Base-by-base conservation (phyloP, 1,140 invertebrate species). In the Bombus sylvicola region DNA sequence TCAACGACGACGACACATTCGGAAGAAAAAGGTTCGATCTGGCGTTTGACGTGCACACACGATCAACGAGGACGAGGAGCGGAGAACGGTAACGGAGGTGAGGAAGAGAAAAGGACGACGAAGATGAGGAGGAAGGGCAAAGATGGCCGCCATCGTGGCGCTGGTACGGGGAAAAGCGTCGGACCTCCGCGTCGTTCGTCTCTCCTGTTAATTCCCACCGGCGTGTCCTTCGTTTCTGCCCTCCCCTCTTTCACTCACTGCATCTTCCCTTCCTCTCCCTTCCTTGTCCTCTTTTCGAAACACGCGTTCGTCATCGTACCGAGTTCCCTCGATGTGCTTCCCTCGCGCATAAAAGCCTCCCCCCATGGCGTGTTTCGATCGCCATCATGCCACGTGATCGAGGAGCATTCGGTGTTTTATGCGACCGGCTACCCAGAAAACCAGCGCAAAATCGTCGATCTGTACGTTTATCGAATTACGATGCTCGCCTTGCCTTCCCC, bases 401-500 rank as follows among this genome's bases (percentile, higher is more conserved):
- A 37, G 28, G 41, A 86, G 31, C 76, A 84, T 90, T 82, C 83
- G 81, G 76, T 88, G 83, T 89, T 91, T 89, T 87, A 83, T 87
- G 68, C 76, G 79, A 69, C 34, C 87, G 87, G 37, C 71, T 91
- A 91, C 86, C 81, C 91, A 91, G 90, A 91, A 91, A 92, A 91
- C 85, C 88, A 78, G n/a, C 82, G 87, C 90, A 90, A 91, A 92
- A 92, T 92, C 91, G 64, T 47, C 87, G 82, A 90, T 90, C 84
- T 71, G 89, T 90, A 91, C 90, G 87, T 90, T 92, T 91, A 92
- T 92, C 91, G 91, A 91, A 92, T 92, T 92, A 92, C 87, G 87
- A 90, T 84, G 83, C 80, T 86, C 83, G 68, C 83, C 66, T 62
- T 28, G 28, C 59, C 59, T 12, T 22, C 59, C 59, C n/a, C 59